Conservation (phyloP, 1,140 invertebrate species). For the Cecropterus lyciades region DNA sequence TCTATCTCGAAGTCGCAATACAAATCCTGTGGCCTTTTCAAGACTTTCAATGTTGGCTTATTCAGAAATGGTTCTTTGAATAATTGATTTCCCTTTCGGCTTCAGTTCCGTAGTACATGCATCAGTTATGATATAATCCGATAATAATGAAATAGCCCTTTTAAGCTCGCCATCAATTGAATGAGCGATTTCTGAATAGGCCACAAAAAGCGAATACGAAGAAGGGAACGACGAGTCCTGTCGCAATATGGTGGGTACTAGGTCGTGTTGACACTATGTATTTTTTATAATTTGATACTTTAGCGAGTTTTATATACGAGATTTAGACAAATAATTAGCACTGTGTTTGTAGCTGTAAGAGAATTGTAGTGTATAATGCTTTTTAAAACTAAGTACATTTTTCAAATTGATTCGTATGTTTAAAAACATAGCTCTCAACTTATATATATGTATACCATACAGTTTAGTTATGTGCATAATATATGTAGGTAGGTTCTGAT, state of each 20-base stretch:
- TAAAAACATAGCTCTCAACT: too few relatives aligned
- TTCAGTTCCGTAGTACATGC: too few relatives aligned
- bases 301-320: constrained; percentile 57
- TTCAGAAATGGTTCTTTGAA: constrained; percentile 6
- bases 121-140: neutral
- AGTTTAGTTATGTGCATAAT: too few relatives aligned
- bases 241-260: constrained; percentile 33
- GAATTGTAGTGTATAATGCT: constrained; percentile 7
- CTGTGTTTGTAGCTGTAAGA: constrained; percentile 43
- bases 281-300: constrained; percentile 67
- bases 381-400: neutral
- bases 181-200: constrained; percentile 22
- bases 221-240: neutral
- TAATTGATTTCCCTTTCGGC: neutral
- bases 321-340: constrained; percentile 42
- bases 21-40: constrained; percentile 16
- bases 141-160: neutral
- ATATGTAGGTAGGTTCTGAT: too few relatives aligned
- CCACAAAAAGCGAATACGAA: constrained; percentile 11
- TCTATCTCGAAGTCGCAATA: constrained; percentile 23
- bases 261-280: constrained; percentile 53
- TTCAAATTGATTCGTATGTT: too few relatives aligned
- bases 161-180: neutral
- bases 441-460: too few relatives aligned
- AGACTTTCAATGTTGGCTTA: constrained; percentile 16